phyloP scores from a whole-genome alignment of 2,797 vertebrate genomes.

The Loriculus beryllinus region DNA sequence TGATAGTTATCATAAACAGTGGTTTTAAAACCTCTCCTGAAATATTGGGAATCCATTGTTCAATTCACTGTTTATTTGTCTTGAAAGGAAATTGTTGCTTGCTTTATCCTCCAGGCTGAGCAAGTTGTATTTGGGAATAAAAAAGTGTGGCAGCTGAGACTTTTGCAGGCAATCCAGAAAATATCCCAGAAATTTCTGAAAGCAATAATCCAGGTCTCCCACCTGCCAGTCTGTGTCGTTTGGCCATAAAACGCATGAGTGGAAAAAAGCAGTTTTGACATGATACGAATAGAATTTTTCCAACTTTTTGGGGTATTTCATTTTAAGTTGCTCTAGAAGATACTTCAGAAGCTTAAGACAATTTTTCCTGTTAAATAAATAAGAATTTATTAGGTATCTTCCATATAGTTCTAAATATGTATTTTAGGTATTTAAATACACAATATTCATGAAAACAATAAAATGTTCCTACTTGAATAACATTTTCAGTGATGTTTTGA shows the following conservation, averaged over 20 bases:
- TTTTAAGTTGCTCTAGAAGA: conserved; percentile 73
- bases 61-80: conserved; percentile 60
- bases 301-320: conserved; percentile 39
- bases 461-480: background rate
- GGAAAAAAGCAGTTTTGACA: conserved; percentile 74
- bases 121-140: conserved; percentile 74
- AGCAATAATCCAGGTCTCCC: conserved; percentile 45
- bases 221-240: conserved; percentile 59
- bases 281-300: conserved; percentile 73
- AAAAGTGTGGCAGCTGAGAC: conserved; percentile 66
- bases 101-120: conserved; percentile 48
- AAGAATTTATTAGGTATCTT: background rate
- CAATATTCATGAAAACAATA: background rate
- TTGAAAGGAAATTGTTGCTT: conserved; percentile 55
- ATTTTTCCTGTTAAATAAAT: conserved; percentile 70
- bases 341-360: conserved; percentile 79
- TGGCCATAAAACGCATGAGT: conserved; percentile 37
- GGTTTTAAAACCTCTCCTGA: background rate
- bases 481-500: background rate
- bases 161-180: conserved; percentile 65
- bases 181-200: conserved; percentile 50
- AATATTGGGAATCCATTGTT: conserved; percentile 73
- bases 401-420: background rate
- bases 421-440: background rate
- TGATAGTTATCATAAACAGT: background rate